phyloP scores from a whole-genome alignment of 92 coral and sea anemone genomes.

The Zoanthus solanderi region DNA sequence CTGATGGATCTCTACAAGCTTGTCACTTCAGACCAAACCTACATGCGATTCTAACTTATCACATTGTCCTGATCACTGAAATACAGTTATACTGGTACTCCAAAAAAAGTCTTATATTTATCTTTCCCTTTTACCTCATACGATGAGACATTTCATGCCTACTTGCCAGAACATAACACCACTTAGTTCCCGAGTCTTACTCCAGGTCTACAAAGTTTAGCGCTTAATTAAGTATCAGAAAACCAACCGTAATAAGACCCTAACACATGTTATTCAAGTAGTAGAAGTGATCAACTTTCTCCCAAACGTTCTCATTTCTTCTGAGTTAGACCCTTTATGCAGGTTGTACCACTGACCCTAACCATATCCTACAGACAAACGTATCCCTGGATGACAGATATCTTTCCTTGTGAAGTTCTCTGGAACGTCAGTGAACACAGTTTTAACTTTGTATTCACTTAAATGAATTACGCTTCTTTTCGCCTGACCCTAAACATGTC shows the following conservation, averaged over 20 bases:
- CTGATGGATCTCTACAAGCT: not conserved
- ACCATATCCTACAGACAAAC: too few species aligned
- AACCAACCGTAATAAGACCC: not conserved
- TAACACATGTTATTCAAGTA: too few species aligned
- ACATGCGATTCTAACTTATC: not conserved
- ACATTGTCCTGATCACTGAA: not conserved
- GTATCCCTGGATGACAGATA: too few species aligned
- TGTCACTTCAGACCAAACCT: not conserved
- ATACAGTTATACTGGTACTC: not conserved
- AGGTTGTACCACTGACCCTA: too few species aligned
- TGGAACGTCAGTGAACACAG: too few species aligned
- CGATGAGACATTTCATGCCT: not conserved
- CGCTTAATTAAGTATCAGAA: not conserved
- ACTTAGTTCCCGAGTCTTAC: not conserved
- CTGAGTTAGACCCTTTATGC: too few species aligned
- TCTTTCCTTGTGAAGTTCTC: too few species aligned
- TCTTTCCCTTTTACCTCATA: not conserved
- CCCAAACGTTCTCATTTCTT: too few species aligned
- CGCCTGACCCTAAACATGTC: too few species aligned
- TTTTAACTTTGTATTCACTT: too few species aligned
- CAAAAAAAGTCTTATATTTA: not conserved
- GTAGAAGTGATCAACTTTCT: too few species aligned
- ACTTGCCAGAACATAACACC: not conserved
- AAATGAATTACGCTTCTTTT: too few species aligned
- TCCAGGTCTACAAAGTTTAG: not conserved